Evolutionary conservation across 1,140 invertebrate genomes (phyloP), one percentile per base, ranked within the genome.

Genomic region (Zophobas morio): DNA sequence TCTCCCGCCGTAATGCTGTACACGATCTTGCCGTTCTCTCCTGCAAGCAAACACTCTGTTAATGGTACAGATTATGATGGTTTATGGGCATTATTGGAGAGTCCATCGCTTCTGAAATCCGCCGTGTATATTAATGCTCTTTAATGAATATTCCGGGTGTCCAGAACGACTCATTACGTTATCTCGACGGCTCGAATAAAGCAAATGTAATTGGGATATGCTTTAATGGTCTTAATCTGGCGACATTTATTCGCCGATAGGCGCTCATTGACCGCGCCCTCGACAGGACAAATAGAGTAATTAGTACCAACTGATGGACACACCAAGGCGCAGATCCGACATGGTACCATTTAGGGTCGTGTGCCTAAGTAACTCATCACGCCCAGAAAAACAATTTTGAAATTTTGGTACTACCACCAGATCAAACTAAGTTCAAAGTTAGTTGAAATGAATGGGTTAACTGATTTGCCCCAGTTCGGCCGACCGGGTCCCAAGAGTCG

Each of bases 1-100:
- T 98, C 94, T 0, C 96, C 96, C 6, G 91, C 90, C 39, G 90
- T 89, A 77, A 97, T 95, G 70, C 89, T 91, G 86, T 96, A 97
- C 34, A 89, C 86, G 46, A 97, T 89, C 81, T 90, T 90, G 0
- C 95, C 95, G 86, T 96, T 96, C 78, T 93, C 89, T 72, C 93
- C 94, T 95, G 87, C 2, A 86, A 87, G 20, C 20, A 20, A 20
- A 20, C 20, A 20, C 20, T 20, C 20, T 20, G 42, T 46, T 46
- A 46, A 46, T 46, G 42, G 42, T 4, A 8, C 47, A 32, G 33
- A 49, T 71, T 71, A 71, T 71, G 34, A 60, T n/a, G 34, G 37
- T 60, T 56, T 32, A 32, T 56, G 34, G 34, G 34, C n/a, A 60
- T 60, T 34, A 60, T 60, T 36, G 0, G 34, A 1, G 37, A 60